phyloP scores from a whole-genome alignment of 2,888 invertebrate species.

The Lordiphosa fenestrarum region DNA sequence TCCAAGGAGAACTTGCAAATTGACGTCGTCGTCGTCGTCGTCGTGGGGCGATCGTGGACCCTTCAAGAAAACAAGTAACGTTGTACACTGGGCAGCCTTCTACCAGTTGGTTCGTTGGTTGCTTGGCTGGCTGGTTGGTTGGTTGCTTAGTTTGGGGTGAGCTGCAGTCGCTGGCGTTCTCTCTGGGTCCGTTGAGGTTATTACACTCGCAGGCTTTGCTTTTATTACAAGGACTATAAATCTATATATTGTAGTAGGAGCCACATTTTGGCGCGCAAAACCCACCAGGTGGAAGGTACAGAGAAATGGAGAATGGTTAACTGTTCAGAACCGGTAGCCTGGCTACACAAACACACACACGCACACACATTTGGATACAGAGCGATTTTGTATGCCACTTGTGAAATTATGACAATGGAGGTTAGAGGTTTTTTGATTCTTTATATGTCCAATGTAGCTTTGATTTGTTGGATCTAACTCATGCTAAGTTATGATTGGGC shows the following conservation, averaged over 20 bases:
- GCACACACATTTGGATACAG: slow-evolving; percentile 3
- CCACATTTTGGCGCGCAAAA: slow-evolving; percentile 49
- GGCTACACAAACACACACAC: background rate
- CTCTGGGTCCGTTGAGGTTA: slow-evolving; percentile 52
- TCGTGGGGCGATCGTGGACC: slow-evolving; percentile 59
- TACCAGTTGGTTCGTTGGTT: slow-evolving; percentile 10
- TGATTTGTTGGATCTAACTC: no score
- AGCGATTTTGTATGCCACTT: slow-evolving; percentile 23
- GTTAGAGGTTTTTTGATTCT: background rate
- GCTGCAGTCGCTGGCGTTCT: slow-evolving; percentile 27
- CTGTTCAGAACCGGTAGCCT: slow-evolving; percentile 36
- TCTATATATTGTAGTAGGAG: slow-evolving; percentile 12
- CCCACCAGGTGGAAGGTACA: slow-evolving; percentile 20
- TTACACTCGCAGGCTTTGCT: slow-evolving; percentile 46
- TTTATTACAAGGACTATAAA: slow-evolving; percentile 49
- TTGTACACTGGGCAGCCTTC: slow-evolving; percentile 6
- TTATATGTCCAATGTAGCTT: no score
- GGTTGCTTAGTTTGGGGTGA: slow-evolving; percentile 28
- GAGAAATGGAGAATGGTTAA: slow-evolving; percentile 12
- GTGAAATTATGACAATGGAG: slow-evolving; percentile 22
- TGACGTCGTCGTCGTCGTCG: slow-evolving; percentile 37
- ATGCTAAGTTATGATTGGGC: no score
- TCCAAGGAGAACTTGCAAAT: slow-evolving; percentile 64
- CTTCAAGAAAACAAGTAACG: slow-evolving; percentile 55
- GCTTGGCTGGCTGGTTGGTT: slow-evolving; percentile 12